Percentiles rank a stretch among this genome's conserved stretches.
phyloP scores from a whole-genome alignment of 2,888 invertebrate species.

The Opisthograptis luteolata region DNA sequence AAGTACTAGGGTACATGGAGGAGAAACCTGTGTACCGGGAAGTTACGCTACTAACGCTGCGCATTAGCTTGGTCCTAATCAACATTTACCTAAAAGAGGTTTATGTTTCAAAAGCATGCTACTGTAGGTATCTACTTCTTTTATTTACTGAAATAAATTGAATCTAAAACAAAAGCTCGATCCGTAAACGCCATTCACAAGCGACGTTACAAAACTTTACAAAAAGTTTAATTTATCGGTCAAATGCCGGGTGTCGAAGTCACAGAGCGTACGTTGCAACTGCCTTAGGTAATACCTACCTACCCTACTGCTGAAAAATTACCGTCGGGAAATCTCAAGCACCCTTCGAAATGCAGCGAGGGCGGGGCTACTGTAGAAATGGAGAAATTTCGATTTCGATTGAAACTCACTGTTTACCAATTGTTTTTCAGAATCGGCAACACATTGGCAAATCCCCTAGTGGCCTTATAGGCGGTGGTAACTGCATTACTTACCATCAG shows the following conservation, averaged over 20 bases:
- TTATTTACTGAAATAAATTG: neutral
- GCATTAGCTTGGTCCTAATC: too few relatives aligned
- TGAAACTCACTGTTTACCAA: neutral
- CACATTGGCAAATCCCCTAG: too few relatives aligned
- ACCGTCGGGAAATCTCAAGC: constrained; percentile 65
- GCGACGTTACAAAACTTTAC: neutral
- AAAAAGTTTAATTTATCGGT: constrained; percentile 3
- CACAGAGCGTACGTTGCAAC: constrained; percentile 26
- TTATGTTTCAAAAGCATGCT: neutral
- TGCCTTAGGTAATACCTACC: too few relatives aligned
- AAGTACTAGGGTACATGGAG: too few relatives aligned
- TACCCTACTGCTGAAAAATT: constrained; percentile 68
- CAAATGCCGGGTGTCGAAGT: constrained; percentile 17
- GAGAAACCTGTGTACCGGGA: too few relatives aligned
- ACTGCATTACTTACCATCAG: too few relatives aligned
- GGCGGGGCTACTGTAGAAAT: constrained; percentile 32
- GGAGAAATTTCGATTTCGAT: neutral
- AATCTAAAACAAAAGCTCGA: neutral
- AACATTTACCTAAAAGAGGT: too few relatives aligned
- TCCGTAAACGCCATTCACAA: constrained; percentile 5
- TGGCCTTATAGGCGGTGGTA: too few relatives aligned
- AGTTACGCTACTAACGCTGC: too few relatives aligned
- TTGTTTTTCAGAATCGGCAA: too few relatives aligned
- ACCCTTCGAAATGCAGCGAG: constrained; percentile 58
- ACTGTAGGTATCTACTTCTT: neutral